These are phyloP conservation scores for Nesidiocoris tenuis DNA, from an alignment of 2,888 invertebrate genomes.

Conservation along the genomic window DNA sequence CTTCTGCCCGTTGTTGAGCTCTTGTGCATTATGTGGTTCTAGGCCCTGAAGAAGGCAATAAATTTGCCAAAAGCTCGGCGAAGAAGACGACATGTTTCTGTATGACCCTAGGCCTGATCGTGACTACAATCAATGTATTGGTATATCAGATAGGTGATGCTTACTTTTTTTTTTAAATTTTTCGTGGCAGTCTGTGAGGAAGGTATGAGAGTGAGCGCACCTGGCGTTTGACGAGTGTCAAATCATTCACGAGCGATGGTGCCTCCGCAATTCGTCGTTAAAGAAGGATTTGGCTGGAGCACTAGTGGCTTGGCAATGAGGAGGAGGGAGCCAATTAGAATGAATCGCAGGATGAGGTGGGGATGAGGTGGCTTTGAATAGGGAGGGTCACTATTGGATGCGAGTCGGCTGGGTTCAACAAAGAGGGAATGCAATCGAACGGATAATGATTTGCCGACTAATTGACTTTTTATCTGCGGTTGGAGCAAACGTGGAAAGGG, in stretches of 20 bases:
- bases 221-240: background rate
- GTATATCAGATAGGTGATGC: no score
- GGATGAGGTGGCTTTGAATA: background rate
- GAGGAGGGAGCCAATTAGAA: background rate
- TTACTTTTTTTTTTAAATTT: no score
- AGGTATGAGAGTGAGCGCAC: no score
- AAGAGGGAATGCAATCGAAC: background rate
- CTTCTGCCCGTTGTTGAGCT: no score
- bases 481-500: background rate
- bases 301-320: background rate
- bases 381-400: background rate
- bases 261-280: background rate
- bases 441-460: background rate
- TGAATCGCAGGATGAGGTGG: background rate
- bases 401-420: background rate
- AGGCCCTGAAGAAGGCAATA: no score
- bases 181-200: no score
- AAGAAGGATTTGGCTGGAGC: background rate
- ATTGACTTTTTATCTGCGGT: background rate
- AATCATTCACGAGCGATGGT: background rate
- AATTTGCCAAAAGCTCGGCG: no score
- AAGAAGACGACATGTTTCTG: no score
- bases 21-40: no score
- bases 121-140: no score
- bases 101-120: no score